phyloP scores from a whole-genome alignment of 2,888 invertebrate species.

The Ariolimax columbianus region DNA sequence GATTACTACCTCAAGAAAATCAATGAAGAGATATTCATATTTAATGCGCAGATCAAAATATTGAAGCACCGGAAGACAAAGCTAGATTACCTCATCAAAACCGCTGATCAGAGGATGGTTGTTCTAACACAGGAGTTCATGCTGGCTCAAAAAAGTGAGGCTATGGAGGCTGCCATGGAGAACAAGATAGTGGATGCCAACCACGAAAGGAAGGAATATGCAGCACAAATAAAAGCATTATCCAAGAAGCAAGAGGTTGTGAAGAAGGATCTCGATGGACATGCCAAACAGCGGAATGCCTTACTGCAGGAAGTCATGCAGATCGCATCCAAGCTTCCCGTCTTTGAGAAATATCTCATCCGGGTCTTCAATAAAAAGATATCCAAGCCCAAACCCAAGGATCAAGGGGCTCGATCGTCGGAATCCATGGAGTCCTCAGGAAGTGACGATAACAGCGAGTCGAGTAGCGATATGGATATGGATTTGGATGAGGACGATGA shows the following conservation, averaged over 20 bases:
- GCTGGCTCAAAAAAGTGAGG: constrained; percentile 42
- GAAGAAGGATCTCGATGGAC: constrained; percentile 38
- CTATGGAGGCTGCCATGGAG: constrained; percentile 46
- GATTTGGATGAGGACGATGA: constrained; percentile 46
- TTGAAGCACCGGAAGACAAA: constrained; percentile 44
- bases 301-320: constrained; percentile 43
- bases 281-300: constrained; percentile 13
- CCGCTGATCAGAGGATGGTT: constrained; percentile 33
- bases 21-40: constrained; percentile 28
- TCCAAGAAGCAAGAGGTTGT: constrained; percentile 36
- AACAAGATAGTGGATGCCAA: constrained; percentile 22
- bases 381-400: not conserved
- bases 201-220: constrained; percentile 42
- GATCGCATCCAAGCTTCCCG: constrained; percentile 37
- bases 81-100: constrained; percentile 40
- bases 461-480: constrained; percentile 43
- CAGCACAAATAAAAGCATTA: constrained; percentile 16
- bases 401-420: not conserved
- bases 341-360: constrained; percentile 46
- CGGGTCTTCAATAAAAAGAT: constrained; percentile 51
- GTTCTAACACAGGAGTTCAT: constrained; percentile 45
- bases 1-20: constrained; percentile 29
- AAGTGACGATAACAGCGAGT: constrained; percentile 34
- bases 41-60: constrained; percentile 38
- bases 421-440: not conserved